Conservation (phyloP, 2,888 invertebrate genomes). For the Cantharis nigra region DNA sequence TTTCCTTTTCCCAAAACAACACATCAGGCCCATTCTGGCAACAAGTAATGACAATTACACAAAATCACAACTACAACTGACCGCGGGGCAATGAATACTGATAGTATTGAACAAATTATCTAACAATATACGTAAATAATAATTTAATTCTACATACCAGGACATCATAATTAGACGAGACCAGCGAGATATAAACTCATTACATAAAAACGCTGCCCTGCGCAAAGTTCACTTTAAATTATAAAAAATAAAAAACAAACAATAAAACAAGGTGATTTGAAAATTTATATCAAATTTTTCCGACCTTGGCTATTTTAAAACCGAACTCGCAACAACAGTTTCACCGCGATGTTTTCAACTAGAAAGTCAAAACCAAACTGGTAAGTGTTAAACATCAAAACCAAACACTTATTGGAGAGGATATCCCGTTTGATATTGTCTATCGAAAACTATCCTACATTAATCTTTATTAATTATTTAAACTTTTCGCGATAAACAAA, state of each 20-base stretch:
- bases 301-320: slow-evolving; percentile 17
- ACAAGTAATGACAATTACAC: not conserved
- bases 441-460: not conserved
- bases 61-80: not conserved
- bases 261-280: slow-evolving; percentile 10
- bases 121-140: slow-evolving; percentile 29
- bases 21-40: not conserved
- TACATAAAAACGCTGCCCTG: slow-evolving; percentile 29
- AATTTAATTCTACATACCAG: slow-evolving; percentile 38
- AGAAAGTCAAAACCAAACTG: slow-evolving; percentile 28
- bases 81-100: slow-evolving; percentile 4
- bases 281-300: slow-evolving; percentile 2
- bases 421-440: not conserved
- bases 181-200: slow-evolving; percentile 31
- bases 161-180: slow-evolving; percentile 34
- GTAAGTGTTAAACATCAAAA: slow-evolving; percentile 17
- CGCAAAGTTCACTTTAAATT: slow-evolving; percentile 30
- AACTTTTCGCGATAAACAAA: not conserved
- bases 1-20: not conserved
- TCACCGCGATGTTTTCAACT: slow-evolving; percentile 19
- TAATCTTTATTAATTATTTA: not conserved
- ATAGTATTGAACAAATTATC: slow-evolving; percentile 28
- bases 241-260: slow-evolving; percentile 6
- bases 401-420: not conserved
- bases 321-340: not conserved